Percentiles rank a stretch among this genome's conserved stretches.
Evolutionary conservation across 2,113 vertebrate species (phyloP).

Genomic region (Turdus rufiventris): DNA sequence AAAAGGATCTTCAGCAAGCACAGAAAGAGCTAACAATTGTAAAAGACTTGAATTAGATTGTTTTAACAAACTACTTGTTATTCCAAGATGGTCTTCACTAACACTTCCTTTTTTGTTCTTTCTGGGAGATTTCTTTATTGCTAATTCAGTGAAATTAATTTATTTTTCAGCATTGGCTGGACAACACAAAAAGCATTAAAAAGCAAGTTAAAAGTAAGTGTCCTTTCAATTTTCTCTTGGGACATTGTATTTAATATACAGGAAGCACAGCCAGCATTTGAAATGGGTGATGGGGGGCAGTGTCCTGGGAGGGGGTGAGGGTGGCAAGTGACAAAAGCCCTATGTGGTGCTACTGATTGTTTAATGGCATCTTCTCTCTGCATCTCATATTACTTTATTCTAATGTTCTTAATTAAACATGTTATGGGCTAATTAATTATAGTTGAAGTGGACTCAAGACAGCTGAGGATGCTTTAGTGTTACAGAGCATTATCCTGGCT

Average conservation of each 20-base stretch:
- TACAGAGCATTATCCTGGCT: neutral
- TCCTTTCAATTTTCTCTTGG: neutral
- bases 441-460: neutral
- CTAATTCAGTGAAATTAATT: slow-evolving; percentile 18
- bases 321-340: neutral
- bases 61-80: neutral
- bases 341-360: neutral
- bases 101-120: neutral
- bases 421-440: neutral
- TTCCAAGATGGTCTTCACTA: neutral
- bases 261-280: neutral
- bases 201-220: slow-evolving; percentile 99
- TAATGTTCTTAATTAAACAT: neutral
- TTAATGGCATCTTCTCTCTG: neutral
- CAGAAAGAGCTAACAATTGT: neutral
- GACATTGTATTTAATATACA: neutral
- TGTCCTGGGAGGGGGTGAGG: neutral
- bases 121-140: neutral
- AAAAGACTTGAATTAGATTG: neutral
- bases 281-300: neutral
- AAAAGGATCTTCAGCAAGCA: neutral
- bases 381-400: neutral
- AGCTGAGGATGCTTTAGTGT: neutral
- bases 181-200: slow-evolving; percentile 97
- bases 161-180: slow-evolving; percentile 91